Evolutionary conservation across 2,797 vertebrate species (phyloP), one percentile per base, ranked within the genome.

Genomic region (Coracias cyanogaster): DNA sequence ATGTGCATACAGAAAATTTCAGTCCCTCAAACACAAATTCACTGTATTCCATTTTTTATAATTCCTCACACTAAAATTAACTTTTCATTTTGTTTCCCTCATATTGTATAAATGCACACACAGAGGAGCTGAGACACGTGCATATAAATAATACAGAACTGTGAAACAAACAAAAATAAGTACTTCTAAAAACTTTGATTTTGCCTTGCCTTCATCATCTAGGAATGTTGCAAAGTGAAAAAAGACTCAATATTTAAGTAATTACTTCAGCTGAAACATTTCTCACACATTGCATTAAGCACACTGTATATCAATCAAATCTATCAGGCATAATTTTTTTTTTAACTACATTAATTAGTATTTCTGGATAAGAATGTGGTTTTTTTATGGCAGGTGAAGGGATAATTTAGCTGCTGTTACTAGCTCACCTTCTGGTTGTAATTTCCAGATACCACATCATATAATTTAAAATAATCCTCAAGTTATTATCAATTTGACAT

Each of bases 1-100:
- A 69, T 0, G 4, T 5, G 11, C 3, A 26, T 7, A 33, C 5
- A 43, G 25, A 82, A 52, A 46, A 55, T 48, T 61, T 77, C 55
- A 54, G n/a, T 61, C 28, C 19, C 43, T 37, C 1, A 4, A 73
- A 62, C 12, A 70, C 21, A 86, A 67, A 74, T 67, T 28, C n/a
- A 10, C 13, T 24, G 7, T 21, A 45, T 31, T 65, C 12, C 2
- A 6, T 15, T 77, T 82, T 9, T 35, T 6, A 13, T 49, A 55
- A n/a, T 21, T 70, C 31, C 17, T 55, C 28, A 29, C 0, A 0
- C 29, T 62, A 66, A 72, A 79, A 76, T 3, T 18, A 25, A 54
- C 41, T 82, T 57, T 76, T 51, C 2, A 1, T 31, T 71, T 62
- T 39, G 5, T 61, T 69, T 61, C 35, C 21, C 57, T 69, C 29